A percentile compares a stretch with the other conserved stretches of the same genome.
phyloP scores from a whole-genome alignment of 2,797 vertebrate species.

The Distichodus sexfasciatus region DNA sequence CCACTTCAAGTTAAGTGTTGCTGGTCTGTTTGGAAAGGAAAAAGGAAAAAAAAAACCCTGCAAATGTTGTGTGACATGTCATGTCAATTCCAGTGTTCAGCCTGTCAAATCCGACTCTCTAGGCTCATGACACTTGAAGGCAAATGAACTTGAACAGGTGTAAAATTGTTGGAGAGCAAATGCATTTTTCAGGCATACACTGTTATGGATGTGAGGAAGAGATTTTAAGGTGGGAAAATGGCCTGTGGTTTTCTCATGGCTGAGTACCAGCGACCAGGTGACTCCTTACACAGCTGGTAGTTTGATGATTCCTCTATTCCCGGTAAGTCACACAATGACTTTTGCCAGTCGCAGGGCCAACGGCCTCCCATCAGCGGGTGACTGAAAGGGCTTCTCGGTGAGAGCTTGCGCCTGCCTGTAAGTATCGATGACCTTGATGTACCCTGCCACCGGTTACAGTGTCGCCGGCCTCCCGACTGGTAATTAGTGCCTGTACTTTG shows the following conservation, averaged over 20 bases:
- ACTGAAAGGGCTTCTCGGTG: constrained; percentile 8
- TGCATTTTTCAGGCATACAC: background rate
- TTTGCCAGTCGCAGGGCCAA: background rate
- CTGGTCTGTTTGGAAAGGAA: background rate
- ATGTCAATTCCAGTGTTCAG: constrained; percentile 6
- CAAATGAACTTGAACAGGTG: constrained; percentile 27
- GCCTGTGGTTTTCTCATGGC: background rate
- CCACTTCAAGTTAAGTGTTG: constrained; percentile 25
- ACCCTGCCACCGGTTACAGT: constrained; percentile 18
- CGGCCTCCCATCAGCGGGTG: constrained; percentile 7
- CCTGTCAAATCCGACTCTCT: constrained; percentile 36
- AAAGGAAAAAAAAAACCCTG: background rate
- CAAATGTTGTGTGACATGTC: constrained; percentile 22
- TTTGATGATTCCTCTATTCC: background rate
- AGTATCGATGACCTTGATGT: constrained; percentile 39
- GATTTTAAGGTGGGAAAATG: background rate
- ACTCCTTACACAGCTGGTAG: background rate
- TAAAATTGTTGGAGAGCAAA: constrained; percentile 11
- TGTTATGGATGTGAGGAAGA: background rate
- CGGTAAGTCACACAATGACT: background rate
- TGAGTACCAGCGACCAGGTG: background rate
- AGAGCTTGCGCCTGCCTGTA: background rate
- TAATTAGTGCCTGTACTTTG: constrained; percentile 31
- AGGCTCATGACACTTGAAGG: background rate
- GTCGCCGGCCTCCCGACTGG: constrained; percentile 16